Conservation (phyloP, 1,140 invertebrate genomes). For the Apocrypta bakeri region DNA sequence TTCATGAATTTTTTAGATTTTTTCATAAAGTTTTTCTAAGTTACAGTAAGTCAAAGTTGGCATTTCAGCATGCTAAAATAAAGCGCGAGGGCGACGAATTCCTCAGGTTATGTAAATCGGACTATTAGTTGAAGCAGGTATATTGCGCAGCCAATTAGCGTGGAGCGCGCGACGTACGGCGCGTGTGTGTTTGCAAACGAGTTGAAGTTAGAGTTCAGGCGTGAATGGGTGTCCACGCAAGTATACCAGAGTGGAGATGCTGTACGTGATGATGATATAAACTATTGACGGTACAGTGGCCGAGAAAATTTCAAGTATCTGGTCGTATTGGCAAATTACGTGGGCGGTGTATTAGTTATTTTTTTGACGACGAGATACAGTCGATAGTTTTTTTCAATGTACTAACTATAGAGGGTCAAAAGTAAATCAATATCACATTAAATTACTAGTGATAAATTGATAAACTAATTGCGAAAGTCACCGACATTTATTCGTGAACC, state of each 20-base stretch:
- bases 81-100: constrained; percentile 62
- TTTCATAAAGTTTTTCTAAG: too few relatives aligned
- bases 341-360: constrained; percentile 1
- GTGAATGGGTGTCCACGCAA: not conserved
- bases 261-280: not conserved
- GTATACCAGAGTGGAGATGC: not conserved
- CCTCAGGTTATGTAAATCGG: constrained; percentile 65
- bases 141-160: constrained; percentile 67
- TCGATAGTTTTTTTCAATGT: not conserved
- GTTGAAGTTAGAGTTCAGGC: not conserved
- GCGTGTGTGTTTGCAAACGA: constrained; percentile 13
- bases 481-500: not conserved
- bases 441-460: not conserved
- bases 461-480: not conserved
- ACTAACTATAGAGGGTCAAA: too few relatives aligned
- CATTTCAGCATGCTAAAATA: constrained; percentile 7
- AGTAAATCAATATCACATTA: too few relatives aligned
- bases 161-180: constrained; percentile 23
- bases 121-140: constrained; percentile 63
- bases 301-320: not conserved
- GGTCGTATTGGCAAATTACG: not conserved
- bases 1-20: too few relatives aligned
- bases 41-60: too few relatives aligned
- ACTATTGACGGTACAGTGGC: not conserved
- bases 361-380: not conserved